Evolutionary conservation across 2,888 invertebrate species (phyloP), one percentile per base, ranked within the genome.

Genomic region (Chloroclysta siterata): DNA sequence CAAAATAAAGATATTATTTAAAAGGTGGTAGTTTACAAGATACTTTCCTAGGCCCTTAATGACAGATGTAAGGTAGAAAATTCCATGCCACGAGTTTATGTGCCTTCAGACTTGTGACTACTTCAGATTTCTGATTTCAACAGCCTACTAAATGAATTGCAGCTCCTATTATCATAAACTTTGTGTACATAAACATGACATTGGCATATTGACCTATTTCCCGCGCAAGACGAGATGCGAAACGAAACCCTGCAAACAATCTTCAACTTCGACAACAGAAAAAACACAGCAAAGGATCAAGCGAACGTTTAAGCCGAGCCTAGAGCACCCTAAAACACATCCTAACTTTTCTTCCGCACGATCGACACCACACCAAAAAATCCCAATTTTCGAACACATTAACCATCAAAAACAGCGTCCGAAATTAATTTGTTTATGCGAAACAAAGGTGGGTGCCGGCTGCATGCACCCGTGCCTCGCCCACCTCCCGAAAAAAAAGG

Each of bases 391-490:
- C 84, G 87, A 84, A 88, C 87, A 87, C 88, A 91, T 92, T 91
- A 91, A 89, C 85, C 89, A 88, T 89, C 90, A 89, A 88, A 90
- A 92, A 90, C 90, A 89, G 85, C 87, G 90, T 84, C 89, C 91
- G 88, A 92, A 92, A 93, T 93, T 93, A 93, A 93, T 93, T 92
- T 93, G 92, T 92, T 91, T 93, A 93, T 93, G 90, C 88, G 92
- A 92, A 91, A 92, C 92, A 93, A 93, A 91, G 92, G 92, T 92
- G 89, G 91, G 91, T 84, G 87, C 89, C 83, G 86, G 87, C 87
- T 88, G 90, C 83, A 89, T 90, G 92, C 91, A 88, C 90, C 91
- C 90, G 89, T 84, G 81, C 82, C 84, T 87, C 89, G 79, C 89
- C 91, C 86, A 84, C 90, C 90, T 86, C 90, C 89, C 88, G 86